phyloP scores from a whole-genome alignment of 30 jellyfish, hydroid and myxozoan genomes.

The Turritopsis dohrnii region DNA sequence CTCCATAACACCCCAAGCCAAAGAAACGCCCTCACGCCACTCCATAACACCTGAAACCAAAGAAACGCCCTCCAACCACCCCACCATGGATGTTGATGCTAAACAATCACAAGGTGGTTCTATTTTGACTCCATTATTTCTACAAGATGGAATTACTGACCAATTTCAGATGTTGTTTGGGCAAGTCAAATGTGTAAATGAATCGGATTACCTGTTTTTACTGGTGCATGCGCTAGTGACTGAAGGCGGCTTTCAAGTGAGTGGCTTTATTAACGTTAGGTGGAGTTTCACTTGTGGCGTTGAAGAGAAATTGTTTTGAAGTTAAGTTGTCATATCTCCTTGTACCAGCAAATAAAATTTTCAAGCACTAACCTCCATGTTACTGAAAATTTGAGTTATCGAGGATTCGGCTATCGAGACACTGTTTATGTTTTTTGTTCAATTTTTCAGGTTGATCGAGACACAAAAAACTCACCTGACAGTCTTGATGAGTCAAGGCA shows the following conservation, averaged over 20 bases:
- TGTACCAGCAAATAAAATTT: too few species aligned
- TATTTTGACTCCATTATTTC: conserved; percentile 8
- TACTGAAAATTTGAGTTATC: too few species aligned
- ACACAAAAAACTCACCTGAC: not conserved
- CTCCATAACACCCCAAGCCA: not conserved
- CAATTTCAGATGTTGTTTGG: not conserved
- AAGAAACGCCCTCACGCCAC: not conserved
- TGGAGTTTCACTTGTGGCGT: too few species aligned
- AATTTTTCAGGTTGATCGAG: not conserved
- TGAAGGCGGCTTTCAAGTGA: not conserved
- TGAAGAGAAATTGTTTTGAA: too few species aligned
- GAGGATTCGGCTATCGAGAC: too few species aligned
- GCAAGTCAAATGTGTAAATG: conserved; percentile 22
- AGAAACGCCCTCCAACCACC: not conserved
- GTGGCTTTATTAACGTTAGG: not conserved
- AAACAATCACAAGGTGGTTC: not conserved
- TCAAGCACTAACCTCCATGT: too few species aligned
- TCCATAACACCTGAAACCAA: not conserved
- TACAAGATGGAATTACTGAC: conserved; percentile 16
- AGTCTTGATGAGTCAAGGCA: not conserved
- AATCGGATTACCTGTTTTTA: conserved; percentile 24
- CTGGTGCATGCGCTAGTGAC: conserved; percentile 22
- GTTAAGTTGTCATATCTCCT: too few species aligned
- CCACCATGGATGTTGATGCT: conserved; percentile 1
- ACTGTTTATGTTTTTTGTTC: not conserved